Conservation (phyloP, 2,888 invertebrate species). For the Clanis bilineata region DNA sequence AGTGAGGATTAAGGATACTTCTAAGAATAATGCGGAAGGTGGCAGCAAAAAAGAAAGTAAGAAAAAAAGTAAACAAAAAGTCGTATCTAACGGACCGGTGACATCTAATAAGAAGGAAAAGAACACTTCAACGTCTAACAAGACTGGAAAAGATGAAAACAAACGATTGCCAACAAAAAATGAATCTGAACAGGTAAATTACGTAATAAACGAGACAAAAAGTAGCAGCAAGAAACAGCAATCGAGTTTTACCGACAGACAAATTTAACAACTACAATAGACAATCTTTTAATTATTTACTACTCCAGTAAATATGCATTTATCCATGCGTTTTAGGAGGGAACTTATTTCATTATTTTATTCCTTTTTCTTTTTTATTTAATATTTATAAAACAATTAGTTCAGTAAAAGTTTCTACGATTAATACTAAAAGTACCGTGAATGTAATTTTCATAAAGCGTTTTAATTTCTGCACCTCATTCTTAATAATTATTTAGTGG, state of each 20-base stretch:
- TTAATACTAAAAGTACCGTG: too few species aligned
- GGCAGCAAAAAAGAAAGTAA: constrained; percentile 84
- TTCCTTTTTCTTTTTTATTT: too few species aligned
- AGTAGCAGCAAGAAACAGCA: background rate
- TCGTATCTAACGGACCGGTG: constrained; percentile 75
- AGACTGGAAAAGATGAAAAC: constrained; percentile 58
- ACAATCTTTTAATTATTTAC: background rate
- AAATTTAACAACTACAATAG: background rate
- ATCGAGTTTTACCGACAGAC: background rate
- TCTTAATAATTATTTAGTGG: too few species aligned
- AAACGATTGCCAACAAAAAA: constrained; percentile 57
- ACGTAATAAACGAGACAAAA: constrained; percentile 15
- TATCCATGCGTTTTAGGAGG: too few species aligned
- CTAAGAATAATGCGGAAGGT: constrained; percentile 83
- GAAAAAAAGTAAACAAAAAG: constrained; percentile 84
- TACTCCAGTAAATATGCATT: too few species aligned
- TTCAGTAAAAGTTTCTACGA: too few species aligned
- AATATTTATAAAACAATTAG: too few species aligned
- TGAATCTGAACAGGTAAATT: constrained; percentile 59
- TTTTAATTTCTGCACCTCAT: too few species aligned
- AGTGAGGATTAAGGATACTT: constrained; percentile 85
- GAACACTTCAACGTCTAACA: constrained; percentile 48
- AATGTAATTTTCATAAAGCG: too few species aligned
- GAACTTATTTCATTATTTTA: too few species aligned
- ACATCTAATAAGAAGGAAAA: constrained; percentile 71